Evolutionary conservation across 2,113 vertebrate genomes (phyloP).

Genomic region (Harpagus bidentatus): DNA sequence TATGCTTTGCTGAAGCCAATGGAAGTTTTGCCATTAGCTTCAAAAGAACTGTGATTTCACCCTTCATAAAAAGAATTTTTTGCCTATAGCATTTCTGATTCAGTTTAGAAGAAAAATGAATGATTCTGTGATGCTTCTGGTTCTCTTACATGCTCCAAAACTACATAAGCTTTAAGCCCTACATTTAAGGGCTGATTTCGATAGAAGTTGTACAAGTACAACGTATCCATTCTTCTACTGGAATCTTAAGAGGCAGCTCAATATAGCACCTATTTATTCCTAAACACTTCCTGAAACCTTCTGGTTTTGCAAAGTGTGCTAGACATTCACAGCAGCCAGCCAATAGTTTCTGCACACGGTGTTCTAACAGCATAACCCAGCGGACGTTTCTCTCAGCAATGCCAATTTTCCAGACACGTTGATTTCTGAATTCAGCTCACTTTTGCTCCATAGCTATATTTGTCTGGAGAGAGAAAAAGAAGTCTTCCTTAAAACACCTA

Average conservation of each 20-base stretch:
- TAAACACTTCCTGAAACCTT: not conserved
- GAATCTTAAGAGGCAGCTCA: not conserved
- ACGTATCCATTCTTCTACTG: not conserved
- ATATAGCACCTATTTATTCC: not conserved
- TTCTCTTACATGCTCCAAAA: not conserved
- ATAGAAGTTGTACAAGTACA: not conserved
- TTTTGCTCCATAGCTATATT: not conserved
- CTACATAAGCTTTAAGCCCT: not conserved
- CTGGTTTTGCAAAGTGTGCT: not conserved
- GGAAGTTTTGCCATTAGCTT: not conserved
- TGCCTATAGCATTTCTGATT: not conserved
- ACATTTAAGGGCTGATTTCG: not conserved
- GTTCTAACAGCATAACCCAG: not conserved
- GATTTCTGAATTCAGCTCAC: not conserved
- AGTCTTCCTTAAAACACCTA: not conserved
- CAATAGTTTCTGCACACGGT: not conserved
- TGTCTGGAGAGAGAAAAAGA: not conserved
- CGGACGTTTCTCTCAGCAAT: not conserved
- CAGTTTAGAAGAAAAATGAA: not conserved
- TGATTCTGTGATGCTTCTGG: not conserved
- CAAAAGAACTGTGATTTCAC: not conserved
- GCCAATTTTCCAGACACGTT: not conserved
- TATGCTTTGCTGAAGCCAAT: not conserved
- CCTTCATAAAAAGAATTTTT: not conserved
- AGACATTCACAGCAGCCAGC: not conserved